Conservation (phyloP, 2,797 vertebrate genomes). For the Mus caroli region DNA sequence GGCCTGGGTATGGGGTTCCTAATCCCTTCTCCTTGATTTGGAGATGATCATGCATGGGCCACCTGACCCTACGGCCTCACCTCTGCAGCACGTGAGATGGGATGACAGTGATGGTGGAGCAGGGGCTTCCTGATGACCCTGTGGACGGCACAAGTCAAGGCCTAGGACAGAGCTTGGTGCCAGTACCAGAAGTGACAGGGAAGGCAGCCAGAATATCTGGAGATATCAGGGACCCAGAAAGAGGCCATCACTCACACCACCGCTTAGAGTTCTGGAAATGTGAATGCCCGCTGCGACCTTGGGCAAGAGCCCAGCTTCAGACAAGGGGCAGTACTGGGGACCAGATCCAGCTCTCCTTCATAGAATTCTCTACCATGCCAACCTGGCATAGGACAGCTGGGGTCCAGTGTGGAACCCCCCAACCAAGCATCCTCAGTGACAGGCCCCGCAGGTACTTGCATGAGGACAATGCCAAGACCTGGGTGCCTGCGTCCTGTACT, state of each 20-base stretch:
- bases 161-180: neutral
- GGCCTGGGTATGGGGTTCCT: neutral
- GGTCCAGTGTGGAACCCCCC: neutral
- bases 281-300: fast-evolving
- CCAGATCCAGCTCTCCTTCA: neutral
- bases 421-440: fast-evolving
- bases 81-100: fast-evolving
- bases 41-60: fast-evolving
- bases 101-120: neutral
- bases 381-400: fast-evolving
- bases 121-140: neutral
- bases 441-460: neutral
- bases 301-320: fast-evolving
- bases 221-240: neutral
- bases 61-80: neutral
- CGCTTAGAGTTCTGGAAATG: neutral
- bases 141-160: neutral
- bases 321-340: no score
- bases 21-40: neutral
- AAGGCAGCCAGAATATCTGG: neutral
- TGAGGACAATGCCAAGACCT: neutral
- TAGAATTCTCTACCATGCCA: neutral
- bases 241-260: fast-evolving
- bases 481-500: neutral
- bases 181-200: neutral